These are phyloP conservation scores for Blastobasis lacticolella DNA, from an alignment of 2,888 invertebrate species.

Conservation along the genomic window DNA sequence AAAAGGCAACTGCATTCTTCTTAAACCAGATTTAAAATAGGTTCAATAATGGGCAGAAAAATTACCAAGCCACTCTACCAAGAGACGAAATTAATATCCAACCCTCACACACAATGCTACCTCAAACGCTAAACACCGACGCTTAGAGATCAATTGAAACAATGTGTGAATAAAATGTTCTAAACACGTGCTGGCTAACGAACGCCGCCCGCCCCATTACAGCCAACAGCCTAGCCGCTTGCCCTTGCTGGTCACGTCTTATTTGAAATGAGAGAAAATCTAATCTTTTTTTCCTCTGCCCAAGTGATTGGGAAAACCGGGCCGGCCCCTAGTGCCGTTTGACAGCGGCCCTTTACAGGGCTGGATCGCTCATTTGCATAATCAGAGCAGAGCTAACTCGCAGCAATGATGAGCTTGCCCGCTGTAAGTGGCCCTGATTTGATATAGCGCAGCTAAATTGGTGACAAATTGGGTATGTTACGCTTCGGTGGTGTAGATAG, in stretches of 20 bases:
- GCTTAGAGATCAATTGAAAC: too few relatives aligned
- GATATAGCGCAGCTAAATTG: conserved; percentile 1
- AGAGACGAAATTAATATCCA: too few relatives aligned
- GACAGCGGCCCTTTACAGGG: conserved; percentile 40
- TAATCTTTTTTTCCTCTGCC: conserved; percentile 53
- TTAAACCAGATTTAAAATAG: too few relatives aligned
- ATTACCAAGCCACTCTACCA: too few relatives aligned
- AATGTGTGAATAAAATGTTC: conserved; percentile 23
- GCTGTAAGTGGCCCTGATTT: conserved; percentile 17
- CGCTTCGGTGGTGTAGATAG: too few relatives aligned
- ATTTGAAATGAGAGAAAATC: conserved; percentile 59
- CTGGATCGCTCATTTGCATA: conserved; percentile 55
- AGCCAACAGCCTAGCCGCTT: conserved; percentile 48
- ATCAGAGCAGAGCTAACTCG: conserved; percentile 29
- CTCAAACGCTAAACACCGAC: too few relatives aligned
- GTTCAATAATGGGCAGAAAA: too few relatives aligned
- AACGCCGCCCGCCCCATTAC: conserved; percentile 43
- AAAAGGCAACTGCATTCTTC: too few relatives aligned
- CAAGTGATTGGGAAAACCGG: conserved; percentile 42
- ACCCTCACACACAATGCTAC: too few relatives aligned
- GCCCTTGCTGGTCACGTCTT: conserved; percentile 50
- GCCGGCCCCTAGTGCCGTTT: conserved; percentile 41
- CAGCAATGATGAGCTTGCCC: conserved; percentile 28
- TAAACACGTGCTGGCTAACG: conserved; percentile 51
- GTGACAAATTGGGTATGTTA: background rate